Evolutionary conservation across 2,888 invertebrate genomes (phyloP).

Genomic region (Zaprionus bogoriensis): DNA sequence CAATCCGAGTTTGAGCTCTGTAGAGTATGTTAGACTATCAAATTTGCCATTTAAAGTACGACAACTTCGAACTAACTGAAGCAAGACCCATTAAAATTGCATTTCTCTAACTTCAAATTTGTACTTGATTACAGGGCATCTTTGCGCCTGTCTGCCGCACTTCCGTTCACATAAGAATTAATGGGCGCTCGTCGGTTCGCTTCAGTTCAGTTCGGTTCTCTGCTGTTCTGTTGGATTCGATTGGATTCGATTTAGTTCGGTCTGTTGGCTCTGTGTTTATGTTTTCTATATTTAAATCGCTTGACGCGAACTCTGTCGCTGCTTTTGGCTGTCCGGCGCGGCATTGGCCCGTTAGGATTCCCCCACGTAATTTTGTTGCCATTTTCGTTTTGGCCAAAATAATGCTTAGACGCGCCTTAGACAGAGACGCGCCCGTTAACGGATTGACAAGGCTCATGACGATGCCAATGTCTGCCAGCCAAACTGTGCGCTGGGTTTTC

Average conservation of each 20-base stretch:
- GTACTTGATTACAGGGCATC: background rate
- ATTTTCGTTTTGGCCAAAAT: conserved; percentile 58
- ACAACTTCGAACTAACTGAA: too few species aligned
- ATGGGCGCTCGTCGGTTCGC: conserved; percentile 5
- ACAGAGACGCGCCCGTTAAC: conserved; percentile 33
- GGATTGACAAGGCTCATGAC: conserved; percentile 61
- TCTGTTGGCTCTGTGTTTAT: background rate
- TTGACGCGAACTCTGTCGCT: conserved; percentile 57
- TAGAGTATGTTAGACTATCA: too few species aligned
- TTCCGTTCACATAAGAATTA: background rate
- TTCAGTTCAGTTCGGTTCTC: conserved; percentile 2
- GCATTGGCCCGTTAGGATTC: conserved; percentile 57
- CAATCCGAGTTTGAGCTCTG: too few species aligned
- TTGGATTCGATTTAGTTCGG: conserved; percentile 4
- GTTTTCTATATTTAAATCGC: conserved; percentile 57
- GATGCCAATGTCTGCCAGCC: conserved; percentile 47
- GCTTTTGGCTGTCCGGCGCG: conserved; percentile 54
- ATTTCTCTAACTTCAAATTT: too few species aligned
- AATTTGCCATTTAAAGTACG: too few species aligned
- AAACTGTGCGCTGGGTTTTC: conserved; percentile 32
- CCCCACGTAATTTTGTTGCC: conserved; percentile 57
- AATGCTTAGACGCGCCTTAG: conserved; percentile 71
- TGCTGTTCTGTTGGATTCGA: conserved; percentile 1
- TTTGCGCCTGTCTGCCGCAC: background rate
- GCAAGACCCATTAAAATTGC: too few species aligned